A percentile compares a stretch with the other conserved stretches of the same genome.
phyloP scores from a whole-genome alignment of 2,888 invertebrate genomes.

The Metallyticus violacea region DNA sequence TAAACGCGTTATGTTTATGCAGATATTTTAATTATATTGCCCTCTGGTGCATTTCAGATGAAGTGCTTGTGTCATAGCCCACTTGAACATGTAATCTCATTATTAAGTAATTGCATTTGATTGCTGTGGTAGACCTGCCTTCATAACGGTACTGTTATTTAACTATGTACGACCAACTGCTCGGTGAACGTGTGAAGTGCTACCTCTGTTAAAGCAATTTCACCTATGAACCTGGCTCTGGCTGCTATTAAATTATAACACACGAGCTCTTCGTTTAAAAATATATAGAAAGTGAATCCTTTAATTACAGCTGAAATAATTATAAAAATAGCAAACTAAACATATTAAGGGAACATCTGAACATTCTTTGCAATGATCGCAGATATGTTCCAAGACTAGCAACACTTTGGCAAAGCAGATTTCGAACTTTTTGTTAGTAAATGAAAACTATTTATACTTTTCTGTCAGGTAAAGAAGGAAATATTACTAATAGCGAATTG shows the following conservation, averaged over 20 bases:
- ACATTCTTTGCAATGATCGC: no score
- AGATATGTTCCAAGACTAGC: no score
- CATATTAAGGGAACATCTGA: no score
- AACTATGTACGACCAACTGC: not conserved
- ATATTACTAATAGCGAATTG: no score
- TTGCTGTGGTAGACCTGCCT: not conserved
- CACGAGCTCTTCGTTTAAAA: not conserved
- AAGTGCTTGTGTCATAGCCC: not conserved
- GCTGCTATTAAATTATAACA: not conserved
- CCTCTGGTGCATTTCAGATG: not conserved
- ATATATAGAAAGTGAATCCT: not conserved
- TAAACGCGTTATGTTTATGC: not conserved
- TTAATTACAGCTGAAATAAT: no score
- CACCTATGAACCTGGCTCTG: not conserved
- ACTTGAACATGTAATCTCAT: not conserved
- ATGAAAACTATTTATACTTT: no score
- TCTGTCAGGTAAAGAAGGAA: no score
- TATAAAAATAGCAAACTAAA: no score
- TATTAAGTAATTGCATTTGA: not conserved
- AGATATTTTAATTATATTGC: not conserved
- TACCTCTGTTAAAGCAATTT: not conserved
- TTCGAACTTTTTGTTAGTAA: no score
- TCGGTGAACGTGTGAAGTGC: not conserved
- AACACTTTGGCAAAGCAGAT: no score
- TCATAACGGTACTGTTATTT: not conserved